Base-by-base conservation (phyloP, 2,113 vertebrate species). In the Machaerirhynchus nigripectus region DNA sequence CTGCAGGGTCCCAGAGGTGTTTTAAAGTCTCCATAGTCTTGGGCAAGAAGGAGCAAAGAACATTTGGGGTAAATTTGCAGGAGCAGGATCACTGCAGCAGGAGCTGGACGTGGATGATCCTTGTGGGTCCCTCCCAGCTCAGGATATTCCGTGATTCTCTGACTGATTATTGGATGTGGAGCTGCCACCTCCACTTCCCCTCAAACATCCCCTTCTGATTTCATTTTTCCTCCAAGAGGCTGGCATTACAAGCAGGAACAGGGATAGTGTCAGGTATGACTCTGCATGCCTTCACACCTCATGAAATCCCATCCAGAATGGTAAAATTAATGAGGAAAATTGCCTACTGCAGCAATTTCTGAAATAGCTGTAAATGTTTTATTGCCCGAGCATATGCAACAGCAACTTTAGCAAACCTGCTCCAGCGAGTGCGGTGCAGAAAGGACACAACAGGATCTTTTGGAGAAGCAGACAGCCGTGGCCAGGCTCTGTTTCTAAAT, bases 311-410 rank as follows among this genome's bases (percentile, higher is more conserved):
- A 87, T 68, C 78, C 57, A 92, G 37, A 83, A 75, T 10, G 70
- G 81, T n/a, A 31, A 91, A 76, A 95, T 60, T 91, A 96, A 89
- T 50, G 65, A 91, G 84, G 87, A 95, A 73, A 91, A 78, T 13
- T 82, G 84, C 69, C 65, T 57, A 57, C 73, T 91, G 73, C 74
- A 89, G 89, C 89, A 17, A 64, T 94, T 79, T 89, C 89, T 84
- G 91, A 23, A 81, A 88, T 55, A 74, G 80, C 60, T 89, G 56
- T 87, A 75, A 67, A 69, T 9, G 55, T 90, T 93, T 96, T 71
- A 81, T 52, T 81, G 56, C 80, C 71, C 30, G 18, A 87, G 49
- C 33, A 40, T 39, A 87, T 56, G 56, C 69, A 90, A 23, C 56
- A 82, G 73, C 64, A 59, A 15, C 84, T 87, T 78, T 31, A 84